Base-by-base conservation (phyloP, 2,113 vertebrate species). In the Gila orcuttii region DNA sequence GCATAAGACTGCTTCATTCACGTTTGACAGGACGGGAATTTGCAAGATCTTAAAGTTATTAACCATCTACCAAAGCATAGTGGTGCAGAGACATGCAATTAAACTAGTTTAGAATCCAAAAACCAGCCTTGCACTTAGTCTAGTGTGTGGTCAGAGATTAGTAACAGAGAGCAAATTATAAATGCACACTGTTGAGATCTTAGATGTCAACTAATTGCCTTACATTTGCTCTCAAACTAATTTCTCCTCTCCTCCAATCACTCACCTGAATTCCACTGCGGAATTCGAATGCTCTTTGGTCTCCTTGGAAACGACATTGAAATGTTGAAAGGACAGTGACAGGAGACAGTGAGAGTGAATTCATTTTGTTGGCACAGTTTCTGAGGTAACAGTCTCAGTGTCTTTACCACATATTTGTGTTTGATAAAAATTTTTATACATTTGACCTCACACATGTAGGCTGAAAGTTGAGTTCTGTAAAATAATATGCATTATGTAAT, bases 241-340 rank as follows among this genome's bases (percentile, higher is more conserved):
- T 62, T 23, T 50, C 64, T 68, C 39, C 74, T 86, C 73, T 78
- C 64, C 57, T 75, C 68, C 86, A 85, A 81, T 87, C 83, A 81
- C 69, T 69, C 9, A 59, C 71, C 79, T 47, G 50, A 25, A 64
- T 69, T 80, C 28, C 59, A 45, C 73, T 47, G 73, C 55, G 31
- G 83, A 79, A 85, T 87, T 75, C 25, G 57, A 85, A 84, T 83
- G 73, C 74, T 74, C 19, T 36, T 36, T 86, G 55, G 89, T 90
- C 74, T 85, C 87, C 87, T 80, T 90, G 83, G 85, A 82, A 87
- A 88, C 83, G 11, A 75, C 45, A 83, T 55, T 59, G 68, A 55
- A 33, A 59, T 83, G 64, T 83, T 83, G 50, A 84, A 57, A 77
- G 62, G 42, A 57, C 71, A 82, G 84, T 79, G 57, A 19, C 57